Percentiles rank a stretch among this genome's conserved stretches.
phyloP scores from a whole-genome alignment of 2,113 vertebrate genomes.

The Carassius gibelio region DNA sequence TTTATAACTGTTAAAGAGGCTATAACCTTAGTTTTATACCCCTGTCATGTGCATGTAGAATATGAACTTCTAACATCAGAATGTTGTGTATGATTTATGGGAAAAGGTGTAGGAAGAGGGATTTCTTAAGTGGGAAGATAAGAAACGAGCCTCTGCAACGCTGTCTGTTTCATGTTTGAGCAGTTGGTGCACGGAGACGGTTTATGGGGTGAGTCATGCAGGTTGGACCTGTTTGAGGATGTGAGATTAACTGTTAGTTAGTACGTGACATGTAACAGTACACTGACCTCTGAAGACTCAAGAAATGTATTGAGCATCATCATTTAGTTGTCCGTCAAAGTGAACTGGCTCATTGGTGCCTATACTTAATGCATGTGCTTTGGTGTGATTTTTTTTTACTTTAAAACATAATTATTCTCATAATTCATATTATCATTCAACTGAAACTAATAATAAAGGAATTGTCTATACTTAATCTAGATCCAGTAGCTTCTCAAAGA shows the following conservation, averaged over 20 bases:
- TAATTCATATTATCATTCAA: not conserved
- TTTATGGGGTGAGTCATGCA: slow-evolving; percentile 35
- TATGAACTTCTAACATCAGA: not conserved
- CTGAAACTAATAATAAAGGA: too few species aligned
- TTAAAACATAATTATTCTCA: not conserved
- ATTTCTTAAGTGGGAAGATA: not conserved
- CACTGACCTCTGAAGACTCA: slow-evolving; percentile 26
- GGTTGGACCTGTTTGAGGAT: slow-evolving; percentile 35
- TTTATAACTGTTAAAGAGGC: not conserved
- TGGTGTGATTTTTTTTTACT: too few species aligned
- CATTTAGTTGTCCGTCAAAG: too few species aligned
- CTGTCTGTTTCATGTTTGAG: slow-evolving; percentile 11
- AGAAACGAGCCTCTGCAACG: not conserved
- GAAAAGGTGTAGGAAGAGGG: slow-evolving; percentile 1
- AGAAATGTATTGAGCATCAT: not conserved
- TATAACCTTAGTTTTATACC: not conserved
- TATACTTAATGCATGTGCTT: not conserved
- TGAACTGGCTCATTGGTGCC: not conserved
- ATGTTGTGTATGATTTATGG: not conserved
- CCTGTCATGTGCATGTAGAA: not conserved
- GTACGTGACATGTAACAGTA: not conserved
- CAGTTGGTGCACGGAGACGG: not conserved
- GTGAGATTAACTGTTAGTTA: slow-evolving; percentile 22
- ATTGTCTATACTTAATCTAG: too few species aligned
- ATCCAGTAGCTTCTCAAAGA: too few species aligned